A percentile compares a stretch with the other conserved stretches of the same genome.
These are phyloP conservation scores for Plagiodera versicolora DNA, from an alignment of 2,888 invertebrate genomes.

Conservation along the genomic window DNA sequence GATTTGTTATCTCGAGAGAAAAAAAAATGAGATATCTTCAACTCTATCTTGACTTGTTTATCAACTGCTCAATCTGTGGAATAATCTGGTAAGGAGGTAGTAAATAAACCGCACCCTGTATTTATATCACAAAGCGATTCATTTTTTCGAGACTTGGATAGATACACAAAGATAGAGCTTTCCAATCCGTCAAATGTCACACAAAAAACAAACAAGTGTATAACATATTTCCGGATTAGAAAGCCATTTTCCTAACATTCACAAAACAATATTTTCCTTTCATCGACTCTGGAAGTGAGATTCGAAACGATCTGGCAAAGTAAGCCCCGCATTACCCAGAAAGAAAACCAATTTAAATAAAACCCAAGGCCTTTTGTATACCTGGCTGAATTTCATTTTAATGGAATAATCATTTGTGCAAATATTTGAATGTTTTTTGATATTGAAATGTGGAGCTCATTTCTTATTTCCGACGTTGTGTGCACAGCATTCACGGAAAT, in stretches of 20 bases:
- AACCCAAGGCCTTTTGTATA: slow-evolving; percentile 43
- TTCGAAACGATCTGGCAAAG: slow-evolving; percentile 40
- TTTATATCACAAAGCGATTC: neutral
- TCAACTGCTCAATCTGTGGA: no score
- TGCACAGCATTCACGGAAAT: slow-evolving; percentile 53
- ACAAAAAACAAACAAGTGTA: slow-evolving; percentile 40
- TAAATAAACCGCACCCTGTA: no score
- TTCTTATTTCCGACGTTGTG: slow-evolving; percentile 50
- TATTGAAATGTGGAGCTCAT: slow-evolving; percentile 55
- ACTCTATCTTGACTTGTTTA: no score
- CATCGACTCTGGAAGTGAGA: slow-evolving; percentile 46
- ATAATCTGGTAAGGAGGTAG: no score
- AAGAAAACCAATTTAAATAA: slow-evolving; percentile 48
- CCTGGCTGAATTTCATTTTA: slow-evolving; percentile 58
- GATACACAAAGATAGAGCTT: neutral
- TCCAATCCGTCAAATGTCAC: slow-evolving; percentile 21
- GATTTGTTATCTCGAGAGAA: no score
- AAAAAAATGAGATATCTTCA: no score
- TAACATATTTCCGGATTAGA: slow-evolving; percentile 31
- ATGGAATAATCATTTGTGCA: slow-evolving; percentile 59
- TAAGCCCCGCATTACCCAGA: slow-evolving; percentile 37
- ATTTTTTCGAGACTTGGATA: neutral
- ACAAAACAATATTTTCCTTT: slow-evolving; percentile 53
- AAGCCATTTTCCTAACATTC: slow-evolving; percentile 37
- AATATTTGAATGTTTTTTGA: slow-evolving; percentile 58